Percentiles rank a stretch among this genome's conserved stretches.
phyloP scores from a whole-genome alignment of 2,888 invertebrate genomes.

The Dorcus hopei region DNA sequence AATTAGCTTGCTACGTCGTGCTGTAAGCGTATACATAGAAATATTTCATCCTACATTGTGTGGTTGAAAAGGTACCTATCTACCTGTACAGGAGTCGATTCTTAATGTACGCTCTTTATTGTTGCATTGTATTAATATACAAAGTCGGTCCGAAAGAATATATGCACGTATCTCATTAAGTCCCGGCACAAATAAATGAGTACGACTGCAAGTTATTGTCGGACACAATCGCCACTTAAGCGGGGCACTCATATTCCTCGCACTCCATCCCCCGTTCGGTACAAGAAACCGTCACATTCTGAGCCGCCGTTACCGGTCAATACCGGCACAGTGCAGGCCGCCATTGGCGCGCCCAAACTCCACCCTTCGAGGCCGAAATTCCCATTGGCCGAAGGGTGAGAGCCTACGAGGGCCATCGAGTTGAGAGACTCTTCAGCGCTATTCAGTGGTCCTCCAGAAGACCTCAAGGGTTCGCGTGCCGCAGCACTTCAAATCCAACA shows the following conservation, averaged over 20 bases:
- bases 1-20: too few species aligned
- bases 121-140: too few species aligned
- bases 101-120: too few species aligned
- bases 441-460: conserved; percentile 49
- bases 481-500: conserved; percentile 37
- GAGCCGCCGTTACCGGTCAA: conserved; percentile 27
- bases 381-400: conserved; percentile 42
- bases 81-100: too few species aligned
- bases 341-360: conserved; percentile 41
- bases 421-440: conserved; percentile 49
- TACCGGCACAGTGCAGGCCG: conserved; percentile 17
- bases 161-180: too few species aligned
- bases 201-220: conserved; percentile 16
- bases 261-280: conserved; percentile 5
- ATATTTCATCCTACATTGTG: too few species aligned
- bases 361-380: conserved; percentile 35
- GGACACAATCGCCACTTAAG: conserved; percentile 20
- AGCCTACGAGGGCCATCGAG: conserved; percentile 46
- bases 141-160: too few species aligned
- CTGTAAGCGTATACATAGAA: too few species aligned
- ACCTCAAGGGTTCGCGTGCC: conserved; percentile 49
- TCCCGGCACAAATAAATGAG: conserved; percentile 1
- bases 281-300: conserved; percentile 29
- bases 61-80: too few species aligned
- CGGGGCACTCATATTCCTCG: conserved; percentile 9